Conservation (phyloP, 2,797 vertebrate genomes). For the Schizopygopsis malacanthus region DNA sequence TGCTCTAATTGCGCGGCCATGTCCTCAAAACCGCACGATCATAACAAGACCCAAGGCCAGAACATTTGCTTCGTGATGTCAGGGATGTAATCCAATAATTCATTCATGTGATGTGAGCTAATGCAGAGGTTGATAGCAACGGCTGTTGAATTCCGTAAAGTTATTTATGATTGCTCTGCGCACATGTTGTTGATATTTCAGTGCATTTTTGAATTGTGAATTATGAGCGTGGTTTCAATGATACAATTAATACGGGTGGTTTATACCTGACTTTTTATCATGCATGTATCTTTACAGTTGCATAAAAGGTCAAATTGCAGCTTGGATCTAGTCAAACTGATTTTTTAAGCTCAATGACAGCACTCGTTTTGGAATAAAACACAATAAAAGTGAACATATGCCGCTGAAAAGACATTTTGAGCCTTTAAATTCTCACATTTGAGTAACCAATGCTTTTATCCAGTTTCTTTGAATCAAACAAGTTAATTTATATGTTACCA, state of each 20-base stretch:
- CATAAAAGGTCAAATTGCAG: neutral
- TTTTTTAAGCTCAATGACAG: slow-evolving; percentile 1
- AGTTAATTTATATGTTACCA: neutral
- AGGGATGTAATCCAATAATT: slow-evolving; percentile 51
- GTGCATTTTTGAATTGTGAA: neutral
- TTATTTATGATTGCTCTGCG: neutral
- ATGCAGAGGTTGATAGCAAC: slow-evolving; percentile 33
- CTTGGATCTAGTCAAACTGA: neutral
- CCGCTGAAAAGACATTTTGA: neutral
- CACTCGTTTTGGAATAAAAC: neutral
- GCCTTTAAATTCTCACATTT: neutral
- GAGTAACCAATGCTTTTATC: neutral
- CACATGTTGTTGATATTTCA: neutral
- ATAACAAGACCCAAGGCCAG: slow-evolving; percentile 58
- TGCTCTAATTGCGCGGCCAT: slow-evolving; percentile 60
- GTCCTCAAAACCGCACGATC: slow-evolving; percentile 28
- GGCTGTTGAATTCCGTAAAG: neutral
- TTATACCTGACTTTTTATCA: neutral
- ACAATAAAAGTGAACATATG: neutral
- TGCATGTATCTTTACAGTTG: neutral
- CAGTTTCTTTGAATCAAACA: slow-evolving; percentile 7
- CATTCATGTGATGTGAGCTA: slow-evolving; percentile 36
- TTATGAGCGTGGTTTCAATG: neutral
- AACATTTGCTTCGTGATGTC: slow-evolving; percentile 68
- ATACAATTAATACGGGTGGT: neutral